Evolutionary conservation across 2,888 invertebrate species (phyloP).

Genomic region (Strigamia crassipes): DNA sequence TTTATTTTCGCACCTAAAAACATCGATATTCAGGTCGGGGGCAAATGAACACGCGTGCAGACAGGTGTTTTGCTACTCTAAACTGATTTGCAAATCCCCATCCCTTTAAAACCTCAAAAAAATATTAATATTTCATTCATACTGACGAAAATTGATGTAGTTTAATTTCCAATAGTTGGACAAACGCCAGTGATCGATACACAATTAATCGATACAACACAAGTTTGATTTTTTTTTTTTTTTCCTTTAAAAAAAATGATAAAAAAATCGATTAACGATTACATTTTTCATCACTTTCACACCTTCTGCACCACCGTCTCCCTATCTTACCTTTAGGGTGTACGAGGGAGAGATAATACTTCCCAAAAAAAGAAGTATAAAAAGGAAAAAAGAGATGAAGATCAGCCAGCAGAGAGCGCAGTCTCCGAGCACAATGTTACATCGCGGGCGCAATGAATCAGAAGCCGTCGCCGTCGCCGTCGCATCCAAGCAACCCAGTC

Average conservation of each 20-base stretch:
- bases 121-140: not conserved
- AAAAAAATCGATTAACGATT: conserved; percentile 20
- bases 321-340: conserved; percentile 8
- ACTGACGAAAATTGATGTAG: not conserved
- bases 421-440: not conserved
- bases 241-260: not conserved
- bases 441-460: conserved; percentile 27
- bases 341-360: conserved; percentile 11
- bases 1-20: conserved; percentile 5
- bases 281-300: not conserved
- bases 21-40: conserved; percentile 30
- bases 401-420: conserved; percentile 18
- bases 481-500: conserved; percentile 12
- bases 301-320: not conserved
- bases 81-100: not conserved
- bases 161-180: conserved; percentile 10
- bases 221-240: not conserved
- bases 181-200: conserved; percentile 6
- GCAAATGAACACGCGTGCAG: conserved; percentile 10
- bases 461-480: conserved; percentile 9
- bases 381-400: not conserved
- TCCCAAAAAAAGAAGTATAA: not conserved
- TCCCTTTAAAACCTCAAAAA: not conserved
- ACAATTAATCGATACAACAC: not conserved
- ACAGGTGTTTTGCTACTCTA: conserved; percentile 31